These are phyloP conservation scores for Carduelis carduelis DNA, from an alignment of 2,797 vertebrate species.

Conservation along the genomic window DNA sequence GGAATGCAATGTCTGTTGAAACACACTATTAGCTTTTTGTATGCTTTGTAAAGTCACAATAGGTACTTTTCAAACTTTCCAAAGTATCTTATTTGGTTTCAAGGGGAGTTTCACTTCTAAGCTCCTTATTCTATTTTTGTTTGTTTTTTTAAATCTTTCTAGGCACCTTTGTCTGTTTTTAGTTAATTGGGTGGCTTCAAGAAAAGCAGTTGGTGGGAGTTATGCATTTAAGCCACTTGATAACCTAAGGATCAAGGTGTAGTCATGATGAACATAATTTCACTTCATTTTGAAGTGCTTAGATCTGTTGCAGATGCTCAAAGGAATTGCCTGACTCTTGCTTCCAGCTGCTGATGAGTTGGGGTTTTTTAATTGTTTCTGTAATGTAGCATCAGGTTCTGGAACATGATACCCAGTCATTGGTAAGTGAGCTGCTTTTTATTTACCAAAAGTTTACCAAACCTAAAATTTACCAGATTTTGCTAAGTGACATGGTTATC, in stretches of 20 bases:
- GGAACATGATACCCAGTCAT: not conserved
- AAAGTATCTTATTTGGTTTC: not conserved
- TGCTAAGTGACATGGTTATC: not conserved
- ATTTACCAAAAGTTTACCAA: not conserved
- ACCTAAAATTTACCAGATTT: not conserved
- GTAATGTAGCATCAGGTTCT: not conserved
- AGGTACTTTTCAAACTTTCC: not conserved
- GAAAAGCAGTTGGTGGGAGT: not conserved
- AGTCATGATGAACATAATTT: not conserved
- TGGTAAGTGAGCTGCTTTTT: not conserved
- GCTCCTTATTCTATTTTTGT: not conserved
- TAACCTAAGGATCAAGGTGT: not conserved
- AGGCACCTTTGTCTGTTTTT: not conserved
- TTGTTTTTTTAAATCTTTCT: not conserved
- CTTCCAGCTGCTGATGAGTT: not conserved
- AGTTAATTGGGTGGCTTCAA: not conserved
- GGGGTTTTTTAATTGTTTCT: not conserved
- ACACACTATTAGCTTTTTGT: not conserved
- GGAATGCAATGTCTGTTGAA: not conserved
- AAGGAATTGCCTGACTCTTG: not conserved
- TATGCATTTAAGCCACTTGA: not conserved
- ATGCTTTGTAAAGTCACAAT: not conserved
- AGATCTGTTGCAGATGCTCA: not conserved
- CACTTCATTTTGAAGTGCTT: not conserved
- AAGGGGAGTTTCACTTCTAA: not conserved